Conservation (phyloP, 2,797 vertebrate species). For the Pangasius larnaudii region DNA sequence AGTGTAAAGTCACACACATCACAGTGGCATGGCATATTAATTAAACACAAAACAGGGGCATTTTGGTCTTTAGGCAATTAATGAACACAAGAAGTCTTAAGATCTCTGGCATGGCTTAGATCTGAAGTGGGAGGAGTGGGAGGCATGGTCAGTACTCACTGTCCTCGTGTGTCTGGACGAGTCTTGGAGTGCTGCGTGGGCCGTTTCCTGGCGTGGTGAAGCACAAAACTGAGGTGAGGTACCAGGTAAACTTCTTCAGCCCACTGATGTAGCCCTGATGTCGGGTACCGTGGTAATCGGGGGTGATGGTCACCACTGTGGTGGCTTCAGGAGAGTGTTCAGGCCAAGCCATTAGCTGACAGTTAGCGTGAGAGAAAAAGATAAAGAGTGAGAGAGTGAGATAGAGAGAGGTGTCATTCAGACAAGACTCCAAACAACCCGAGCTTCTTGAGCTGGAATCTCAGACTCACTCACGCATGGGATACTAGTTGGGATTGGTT, state of each 20-base stretch:
- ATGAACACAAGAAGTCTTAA: conserved; percentile 23
- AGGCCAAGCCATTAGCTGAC: conserved; percentile 88
- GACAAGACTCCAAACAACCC: background rate
- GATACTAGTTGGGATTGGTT: background rate
- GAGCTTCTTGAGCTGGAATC: background rate
- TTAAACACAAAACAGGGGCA: conserved; percentile 34
- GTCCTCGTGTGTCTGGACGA: conserved; percentile 88
- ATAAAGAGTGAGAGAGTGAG: conserved; percentile 6
- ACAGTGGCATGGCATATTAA: conserved; percentile 38
- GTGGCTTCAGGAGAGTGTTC: conserved; percentile 76
- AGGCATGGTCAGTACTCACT: conserved; percentile 78
- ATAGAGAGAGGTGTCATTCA: conserved; percentile 21
- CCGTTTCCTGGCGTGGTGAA: conserved; percentile 95
- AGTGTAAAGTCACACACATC: conserved; percentile 25
- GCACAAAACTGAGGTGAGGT: conserved; percentile 87
- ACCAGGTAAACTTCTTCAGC: conserved; percentile 88
- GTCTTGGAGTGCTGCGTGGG: conserved; percentile 81
- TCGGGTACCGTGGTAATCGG: conserved; percentile 87
- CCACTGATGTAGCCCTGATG: conserved; percentile 86
- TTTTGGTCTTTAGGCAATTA: conserved; percentile 43
- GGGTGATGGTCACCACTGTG: conserved; percentile 85
- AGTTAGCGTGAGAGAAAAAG: background rate
- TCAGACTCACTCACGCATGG: background rate
- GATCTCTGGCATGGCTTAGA: background rate
- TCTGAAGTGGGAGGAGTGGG: background rate